Evolutionary conservation across 2,888 invertebrate genomes (phyloP), one percentile per base, ranked within the genome.

Genomic region (Parapristionchus giblindavisi): DNA sequence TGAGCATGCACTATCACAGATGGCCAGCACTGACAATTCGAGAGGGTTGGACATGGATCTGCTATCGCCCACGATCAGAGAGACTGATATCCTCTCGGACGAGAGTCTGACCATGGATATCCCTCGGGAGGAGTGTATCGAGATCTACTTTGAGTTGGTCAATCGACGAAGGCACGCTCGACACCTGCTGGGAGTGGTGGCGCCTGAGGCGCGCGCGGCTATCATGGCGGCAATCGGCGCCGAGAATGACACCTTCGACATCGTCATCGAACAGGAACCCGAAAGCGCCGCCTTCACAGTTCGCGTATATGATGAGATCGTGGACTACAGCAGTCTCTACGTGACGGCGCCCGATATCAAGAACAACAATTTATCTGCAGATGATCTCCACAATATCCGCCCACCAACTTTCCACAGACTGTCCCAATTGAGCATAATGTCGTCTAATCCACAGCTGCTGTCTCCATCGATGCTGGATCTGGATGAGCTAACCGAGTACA

Each of bases 11-110:
- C 73, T 83, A 60, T 80, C 80, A 14, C 79, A 80, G 61, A 83
- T 83, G 81, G 79, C 77, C 38, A 76, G 78, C 8, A 77, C 79
- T 11, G 77, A 78, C 38, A 70, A 76, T 6, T 52, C 61, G 14
- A n/a, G 48, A 21, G 38, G 56, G 14, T 51, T 71, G 36, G 73
- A 74, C 8, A 71, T 73, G 27, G 75, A 74, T 17, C 38, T 38
- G 27, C n/a, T 58, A 21, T 65, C 78, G 24, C 75, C 60, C 34
- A 79, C 81, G 4, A 75, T 80, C 5, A 60, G 78, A 58, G 85
- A 85, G 71, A 85, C 85, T 0, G 85, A 84, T 51, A 85, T 85
- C 75, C 61, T 85, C 27, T 81, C 79, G 21, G 83, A 83, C 58
- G 74, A 60, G 34, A 80, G 78, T 34, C 79, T 79, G 3, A 74